Conservation (phyloP, 2,797 vertebrate species). For the Eptatretus atami region DNA sequence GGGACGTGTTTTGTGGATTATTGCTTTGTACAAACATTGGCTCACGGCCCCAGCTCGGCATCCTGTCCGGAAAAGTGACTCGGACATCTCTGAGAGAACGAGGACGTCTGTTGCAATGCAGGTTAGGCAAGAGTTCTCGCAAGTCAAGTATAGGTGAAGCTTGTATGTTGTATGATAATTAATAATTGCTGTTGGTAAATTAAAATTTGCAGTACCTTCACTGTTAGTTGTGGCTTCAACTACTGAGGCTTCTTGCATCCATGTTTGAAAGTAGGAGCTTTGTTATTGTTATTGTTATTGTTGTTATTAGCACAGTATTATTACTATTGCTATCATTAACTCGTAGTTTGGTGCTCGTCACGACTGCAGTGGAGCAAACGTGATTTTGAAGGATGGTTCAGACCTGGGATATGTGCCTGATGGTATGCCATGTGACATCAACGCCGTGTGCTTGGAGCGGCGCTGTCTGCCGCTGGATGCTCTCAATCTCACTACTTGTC, state of each 20-base stretch:
- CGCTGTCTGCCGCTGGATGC: conserved; percentile 90
- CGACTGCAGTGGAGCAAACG: conserved; percentile 44
- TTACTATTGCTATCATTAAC: no score
- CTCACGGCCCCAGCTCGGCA: conserved; percentile 43
- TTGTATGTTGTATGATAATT: no score
- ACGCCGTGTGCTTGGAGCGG: conserved; percentile 96
- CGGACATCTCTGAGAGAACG: conserved; percentile 76
- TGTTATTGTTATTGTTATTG: no score
- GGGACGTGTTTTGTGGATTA: conserved; percentile 91
- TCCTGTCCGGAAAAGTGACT: conserved; percentile 61
- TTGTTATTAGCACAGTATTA: no score
- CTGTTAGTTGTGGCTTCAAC: no score
- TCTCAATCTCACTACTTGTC: conserved; percentile 77
- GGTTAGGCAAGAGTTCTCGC: conserved; percentile 18
- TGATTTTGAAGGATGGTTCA: conserved; percentile 73
- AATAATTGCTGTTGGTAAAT: no score
- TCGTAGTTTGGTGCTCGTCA: no score
- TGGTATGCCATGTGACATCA: conserved; percentile 75
- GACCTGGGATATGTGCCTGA: conserved; percentile 92
- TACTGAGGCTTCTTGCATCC: no score
- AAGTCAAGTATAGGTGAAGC: no score
- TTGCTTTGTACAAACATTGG: conserved; percentile 68
- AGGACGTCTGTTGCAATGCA: conserved; percentile 67
- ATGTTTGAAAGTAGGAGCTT: no score
- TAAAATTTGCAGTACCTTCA: no score